Evolutionary conservation across 2,797 vertebrate genomes (phyloP), one percentile per base, ranked within the genome.

Genomic region (Fistularia tabacaria): DNA sequence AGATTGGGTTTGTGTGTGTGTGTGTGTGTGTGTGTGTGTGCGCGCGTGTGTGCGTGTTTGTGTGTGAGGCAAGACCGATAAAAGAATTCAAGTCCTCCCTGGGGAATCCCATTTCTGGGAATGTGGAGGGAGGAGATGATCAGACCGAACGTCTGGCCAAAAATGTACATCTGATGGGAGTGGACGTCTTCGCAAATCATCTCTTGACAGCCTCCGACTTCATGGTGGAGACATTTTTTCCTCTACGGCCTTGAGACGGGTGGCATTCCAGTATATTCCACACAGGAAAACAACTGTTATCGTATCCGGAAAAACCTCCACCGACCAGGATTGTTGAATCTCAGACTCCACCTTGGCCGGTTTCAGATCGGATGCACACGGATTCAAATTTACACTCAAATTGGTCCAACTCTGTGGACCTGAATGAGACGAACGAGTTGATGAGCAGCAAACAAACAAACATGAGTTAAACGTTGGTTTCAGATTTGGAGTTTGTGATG

Each of bases 51-150:
- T 25, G 5, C 5, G 25, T 25, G 42, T 11, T 1, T 43, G 9
- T 43, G 2, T 6, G 12, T 40, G 10, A n/a, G 10, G 10, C 10
- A 43, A 43, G 42, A 11, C 10, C 12, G 10, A 43, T 43, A n/a
- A 43, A 43, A 25, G 25, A 6, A 6, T 43, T 11, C 12, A 11
- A 11, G 10, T 43, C 42, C 10, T 53, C 57, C 25, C 15, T 81
- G 67, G 80, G 53, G 25, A 25, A 25, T 25, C 51, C 57, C 61
- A 53, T 39, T 52, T 70, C 41, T 49, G 64, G 76, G 68, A 83
- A 84, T 71, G 68, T 57, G 54, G 47, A 50, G 66, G 76, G 62
- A 76, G 62, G 69, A 69, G 14, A 7, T 68, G 77, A 81, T 80
- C 73, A 62, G n/a, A n/a, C n/a, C n/a, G n/a, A 46, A 70, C 70